phyloP scores from a whole-genome alignment of 2,888 invertebrate genomes.

The Atrina japonica region DNA sequence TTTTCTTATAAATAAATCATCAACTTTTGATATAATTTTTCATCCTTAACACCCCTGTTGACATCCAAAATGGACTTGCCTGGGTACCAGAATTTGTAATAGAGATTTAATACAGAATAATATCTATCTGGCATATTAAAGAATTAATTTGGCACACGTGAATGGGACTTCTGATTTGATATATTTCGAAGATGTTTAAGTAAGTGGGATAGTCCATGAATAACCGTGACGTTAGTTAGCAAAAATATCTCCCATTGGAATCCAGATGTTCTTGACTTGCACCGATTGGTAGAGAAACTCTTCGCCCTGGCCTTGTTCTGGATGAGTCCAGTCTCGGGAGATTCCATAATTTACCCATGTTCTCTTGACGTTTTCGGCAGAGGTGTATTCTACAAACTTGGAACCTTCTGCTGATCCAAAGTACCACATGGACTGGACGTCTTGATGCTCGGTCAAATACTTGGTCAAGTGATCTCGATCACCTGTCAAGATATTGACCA shows the following conservation, averaged over 20 bases:
- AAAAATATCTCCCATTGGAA: conserved; percentile 82
- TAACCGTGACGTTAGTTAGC: conserved; percentile 78
- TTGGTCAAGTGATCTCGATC: conserved; percentile 78
- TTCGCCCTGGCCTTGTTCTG: conserved; percentile 77
- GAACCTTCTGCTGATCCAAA: conserved; percentile 79
- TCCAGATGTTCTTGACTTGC: conserved; percentile 81
- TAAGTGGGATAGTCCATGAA: no score
- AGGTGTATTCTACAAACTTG: conserved; percentile 79
- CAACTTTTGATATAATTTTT: no score
- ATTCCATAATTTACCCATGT: conserved; percentile 81
- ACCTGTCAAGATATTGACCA: conserved; percentile 81
- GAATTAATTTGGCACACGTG: no score
- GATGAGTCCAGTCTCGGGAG: conserved; percentile 75
- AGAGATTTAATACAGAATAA: no score
- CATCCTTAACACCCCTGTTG: no score
- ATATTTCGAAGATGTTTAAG: no score
- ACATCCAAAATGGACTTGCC: no score
- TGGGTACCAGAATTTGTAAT: no score
- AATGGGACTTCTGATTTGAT: no score
- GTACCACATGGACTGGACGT: conserved; percentile 80
- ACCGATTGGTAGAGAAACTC: conserved; percentile 80
- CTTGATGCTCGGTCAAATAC: conserved; percentile 80
- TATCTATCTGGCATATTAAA: no score
- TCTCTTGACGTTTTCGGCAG: conserved; percentile 80
- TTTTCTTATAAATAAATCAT: no score